phyloP scores from a whole-genome alignment of 2,113 vertebrate species.

The Pseudorasbora parva region DNA sequence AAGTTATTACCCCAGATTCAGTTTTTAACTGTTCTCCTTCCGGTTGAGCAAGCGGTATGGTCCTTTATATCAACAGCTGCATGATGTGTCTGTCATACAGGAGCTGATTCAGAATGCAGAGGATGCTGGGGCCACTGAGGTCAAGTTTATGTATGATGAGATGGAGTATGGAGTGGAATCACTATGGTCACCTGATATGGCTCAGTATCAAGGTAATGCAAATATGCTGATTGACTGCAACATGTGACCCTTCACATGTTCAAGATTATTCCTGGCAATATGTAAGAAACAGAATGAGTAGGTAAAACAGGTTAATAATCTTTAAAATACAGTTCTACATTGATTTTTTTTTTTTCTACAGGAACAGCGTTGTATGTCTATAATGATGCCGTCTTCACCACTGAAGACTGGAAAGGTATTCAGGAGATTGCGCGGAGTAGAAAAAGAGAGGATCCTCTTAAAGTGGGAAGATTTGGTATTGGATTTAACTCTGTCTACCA shows the following conservation, averaged over 20 bases:
- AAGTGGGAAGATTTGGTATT: constrained; percentile 98
- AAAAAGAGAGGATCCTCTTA: constrained; percentile 96
- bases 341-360: constrained; percentile 57
- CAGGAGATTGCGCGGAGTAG: constrained; percentile 97
- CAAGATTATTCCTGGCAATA: background rate
- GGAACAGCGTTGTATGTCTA: constrained; percentile 92
- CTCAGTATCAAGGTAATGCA: constrained; percentile 89
- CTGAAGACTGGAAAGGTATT: constrained; percentile 96
- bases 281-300: constrained; percentile 15
- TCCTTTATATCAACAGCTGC: constrained; percentile 3
- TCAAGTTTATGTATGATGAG: constrained; percentile 96
- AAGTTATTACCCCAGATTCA: too few species aligned
- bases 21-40: background rate
- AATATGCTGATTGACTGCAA: background rate
- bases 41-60: background rate
- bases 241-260: background rate
- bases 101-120: constrained; percentile 99
- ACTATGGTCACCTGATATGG: constrained; percentile 94
- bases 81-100: constrained; percentile 67
- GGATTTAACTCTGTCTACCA: constrained; percentile 99
- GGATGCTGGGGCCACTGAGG: constrained; percentile 95
- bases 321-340: background rate
- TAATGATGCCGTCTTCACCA: constrained; percentile 92
- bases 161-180: constrained; percentile 92
- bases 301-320: background rate